Evolutionary conservation across 2,113 vertebrate species (phyloP).

Genomic region (Scolopax mira): DNA sequence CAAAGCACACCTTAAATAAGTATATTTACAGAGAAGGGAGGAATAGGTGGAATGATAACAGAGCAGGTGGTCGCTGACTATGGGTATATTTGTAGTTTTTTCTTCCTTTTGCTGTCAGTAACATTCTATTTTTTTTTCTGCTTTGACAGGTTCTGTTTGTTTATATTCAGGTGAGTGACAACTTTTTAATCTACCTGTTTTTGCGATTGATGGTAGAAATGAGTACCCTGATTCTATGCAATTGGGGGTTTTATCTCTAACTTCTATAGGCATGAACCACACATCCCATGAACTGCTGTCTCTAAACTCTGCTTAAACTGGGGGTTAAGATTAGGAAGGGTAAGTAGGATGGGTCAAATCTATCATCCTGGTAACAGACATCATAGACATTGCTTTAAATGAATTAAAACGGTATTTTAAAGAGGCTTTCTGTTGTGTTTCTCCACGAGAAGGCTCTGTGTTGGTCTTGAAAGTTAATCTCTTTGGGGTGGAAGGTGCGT

Average conservation of each 20-base stretch:
- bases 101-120: not conserved
- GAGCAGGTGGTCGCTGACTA: not conserved
- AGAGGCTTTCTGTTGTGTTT: not conserved
- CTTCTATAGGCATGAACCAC: accelerated
- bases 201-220: not conserved
- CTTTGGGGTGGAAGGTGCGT: not conserved
- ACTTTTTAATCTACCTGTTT: not conserved
- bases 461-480: not conserved
- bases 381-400: not conserved
- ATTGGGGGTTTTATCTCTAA: not conserved
- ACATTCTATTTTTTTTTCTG: not conserved
- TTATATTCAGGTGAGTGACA: constrained; percentile 72
- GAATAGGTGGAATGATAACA: not conserved
- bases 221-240: not conserved
- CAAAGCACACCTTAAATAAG: not conserved
- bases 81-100: not conserved
- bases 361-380: not conserved
- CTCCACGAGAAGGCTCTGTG: accelerated
- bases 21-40: not conserved
- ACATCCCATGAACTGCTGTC: not conserved
- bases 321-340: not conserved
- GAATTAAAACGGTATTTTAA: not conserved
- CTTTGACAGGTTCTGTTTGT: constrained; percentile 65
- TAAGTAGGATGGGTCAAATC: not conserved
- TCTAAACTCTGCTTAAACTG: not conserved